Percentiles rank a stretch among this genome's conserved stretches.
Evolutionary conservation across 2,113 vertebrate species (phyloP).

Genomic region (Struthio camelus): DNA sequence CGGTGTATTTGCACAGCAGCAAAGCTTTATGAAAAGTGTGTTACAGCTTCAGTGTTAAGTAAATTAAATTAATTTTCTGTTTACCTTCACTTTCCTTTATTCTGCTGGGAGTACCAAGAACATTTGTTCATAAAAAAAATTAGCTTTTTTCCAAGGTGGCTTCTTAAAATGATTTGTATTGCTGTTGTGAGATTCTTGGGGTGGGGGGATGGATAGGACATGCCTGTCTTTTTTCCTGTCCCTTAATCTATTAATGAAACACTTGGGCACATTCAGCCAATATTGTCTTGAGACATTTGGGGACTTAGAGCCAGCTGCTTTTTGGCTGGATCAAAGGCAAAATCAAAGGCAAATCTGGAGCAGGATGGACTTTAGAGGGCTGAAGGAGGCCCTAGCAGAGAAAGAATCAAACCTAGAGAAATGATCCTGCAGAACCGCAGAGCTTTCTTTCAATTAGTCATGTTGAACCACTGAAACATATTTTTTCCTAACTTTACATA

Average conservation of each 20-base stretch:
- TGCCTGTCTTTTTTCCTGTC: neutral
- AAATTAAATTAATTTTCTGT: neutral
- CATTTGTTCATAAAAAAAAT: neutral
- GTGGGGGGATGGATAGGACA: neutral
- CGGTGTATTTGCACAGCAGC: neutral
- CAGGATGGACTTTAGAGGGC: neutral
- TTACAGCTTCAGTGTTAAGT: neutral
- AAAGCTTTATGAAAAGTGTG: neutral
- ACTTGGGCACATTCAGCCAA: slow-evolving; percentile 2
- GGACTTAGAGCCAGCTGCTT: slow-evolving; percentile 34
- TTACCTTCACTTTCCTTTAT: neutral
- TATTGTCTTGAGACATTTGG: slow-evolving; percentile 23
- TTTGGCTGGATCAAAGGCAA: slow-evolving; percentile 22
- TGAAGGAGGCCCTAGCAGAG: neutral
- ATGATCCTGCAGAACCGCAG: neutral
- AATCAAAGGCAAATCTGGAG: slow-evolving; percentile 47
- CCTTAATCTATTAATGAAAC: slow-evolving; percentile 35
- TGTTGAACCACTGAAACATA: neutral
- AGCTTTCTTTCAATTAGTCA: slow-evolving; percentile 28
- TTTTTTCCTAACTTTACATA: slow-evolving; percentile 20
- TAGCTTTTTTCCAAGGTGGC: neutral
- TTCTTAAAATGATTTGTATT: neutral
- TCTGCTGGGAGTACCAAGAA: neutral
- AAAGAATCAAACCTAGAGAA: slow-evolving; percentile 19
- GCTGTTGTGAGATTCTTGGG: neutral